Base-by-base conservation (phyloP, 2,113 vertebrate genomes). In the Corythaixoides concolor region DNA sequence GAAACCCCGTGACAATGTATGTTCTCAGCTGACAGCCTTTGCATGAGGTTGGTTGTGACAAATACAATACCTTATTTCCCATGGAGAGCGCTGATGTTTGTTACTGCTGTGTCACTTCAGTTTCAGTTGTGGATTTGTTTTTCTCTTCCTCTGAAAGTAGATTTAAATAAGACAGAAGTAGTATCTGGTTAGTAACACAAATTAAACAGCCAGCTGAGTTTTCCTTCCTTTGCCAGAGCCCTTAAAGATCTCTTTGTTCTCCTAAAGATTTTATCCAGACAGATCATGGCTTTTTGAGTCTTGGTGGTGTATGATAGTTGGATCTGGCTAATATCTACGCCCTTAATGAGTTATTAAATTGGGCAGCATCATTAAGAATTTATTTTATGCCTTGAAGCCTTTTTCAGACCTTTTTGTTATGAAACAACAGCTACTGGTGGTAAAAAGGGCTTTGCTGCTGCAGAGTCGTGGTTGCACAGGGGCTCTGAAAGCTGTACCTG, bases 391-490 rank as follows among this genome's bases (percentile, higher is more conserved):
- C 64, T n/a, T 41, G 43, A 69, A 74, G 43, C 12, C 23, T 74
- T 76, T 81, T 60, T 18, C 21, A 52, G 45, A 28, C 9, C 18
- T 49, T 85, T 56, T 33, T 26, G 3, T 85, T 72, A 20, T 5
- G 49, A 72, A 35, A 52, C 3, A 15, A 16, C 1, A 1, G 49
- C 39, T 79, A 17, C 58, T 60, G 33, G 43, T 93, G 58, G 11
- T 21, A 64, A 43, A 79, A 52, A 21, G 12, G 21, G 16, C 47
- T 76, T 59, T 75, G 58, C 78, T 79, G 55, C 37, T 39, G 33
- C 76, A 43, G 41, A 45, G 55, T 58, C 0, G 0, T 49, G 52
- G 41, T 68, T 81, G 80, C 1, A 7, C 16, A 69, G n/a, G 5
- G 63, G 27, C 3, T 66, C 20, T n/a, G 26, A 22, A 24, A 4